phyloP scores from a whole-genome alignment of 2,888 invertebrate genomes.

The Lasioglossum zephyrum region DNA sequence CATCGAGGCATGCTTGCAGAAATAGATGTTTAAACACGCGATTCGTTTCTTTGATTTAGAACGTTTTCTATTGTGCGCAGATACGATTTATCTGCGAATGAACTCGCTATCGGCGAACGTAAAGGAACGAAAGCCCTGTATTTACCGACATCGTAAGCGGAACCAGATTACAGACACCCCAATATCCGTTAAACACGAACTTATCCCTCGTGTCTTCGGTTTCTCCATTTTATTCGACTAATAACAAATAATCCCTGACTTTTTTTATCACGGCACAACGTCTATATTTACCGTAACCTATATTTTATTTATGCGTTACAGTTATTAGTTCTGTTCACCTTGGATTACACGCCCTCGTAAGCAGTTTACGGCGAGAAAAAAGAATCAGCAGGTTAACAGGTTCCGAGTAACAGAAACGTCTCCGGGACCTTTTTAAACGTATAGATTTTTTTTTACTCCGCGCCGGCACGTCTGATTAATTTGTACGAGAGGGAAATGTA shows the following conservation, averaged over 20 bases:
- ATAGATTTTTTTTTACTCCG: neutral
- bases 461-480: constrained; percentile 7
- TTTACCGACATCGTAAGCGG: neutral
- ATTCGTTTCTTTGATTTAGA: constrained; percentile 21
- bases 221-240: neutral
- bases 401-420: neutral
- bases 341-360: neutral
- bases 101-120: constrained; percentile 12
- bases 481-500: constrained; percentile 21
- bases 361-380: neutral
- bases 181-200: neutral
- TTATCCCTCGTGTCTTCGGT: neutral
- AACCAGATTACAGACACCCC: neutral
- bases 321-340: neutral
- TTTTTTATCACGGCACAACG: neutral
- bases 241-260: neutral
- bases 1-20: constrained; percentile 36
- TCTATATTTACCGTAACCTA: constrained; percentile 6
- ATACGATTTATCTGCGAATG: constrained; percentile 21
- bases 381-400: neutral
- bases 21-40: constrained; percentile 37
- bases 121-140: neutral
- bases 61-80: constrained; percentile 6
- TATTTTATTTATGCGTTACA: neutral
- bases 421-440: neutral